These are phyloP conservation scores for Hypsopygia costalis DNA, from an alignment of 2,888 invertebrate genomes.

Conservation along the genomic window DNA sequence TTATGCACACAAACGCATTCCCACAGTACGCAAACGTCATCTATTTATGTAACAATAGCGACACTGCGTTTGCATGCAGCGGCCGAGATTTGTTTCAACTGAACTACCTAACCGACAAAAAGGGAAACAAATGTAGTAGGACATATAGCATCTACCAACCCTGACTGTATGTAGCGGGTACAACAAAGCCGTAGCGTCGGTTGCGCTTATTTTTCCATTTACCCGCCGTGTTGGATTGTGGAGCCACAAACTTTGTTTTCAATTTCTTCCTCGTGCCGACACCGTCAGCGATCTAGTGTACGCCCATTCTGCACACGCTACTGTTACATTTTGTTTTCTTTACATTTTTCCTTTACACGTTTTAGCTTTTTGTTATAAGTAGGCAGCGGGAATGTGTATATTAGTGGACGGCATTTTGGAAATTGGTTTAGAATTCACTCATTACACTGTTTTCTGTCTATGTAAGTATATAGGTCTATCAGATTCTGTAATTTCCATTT, in stretches of 20 bases:
- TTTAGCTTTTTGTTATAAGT: neutral
- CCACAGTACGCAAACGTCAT: too few species aligned
- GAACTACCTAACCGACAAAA: neutral
- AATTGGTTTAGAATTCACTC: too few species aligned
- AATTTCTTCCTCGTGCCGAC: conserved; percentile 27
- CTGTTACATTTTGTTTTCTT: neutral
- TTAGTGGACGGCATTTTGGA: neutral
- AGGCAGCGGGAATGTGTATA: neutral
- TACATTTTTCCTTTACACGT: conserved; percentile 4
- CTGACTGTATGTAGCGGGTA: neutral
- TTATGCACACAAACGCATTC: too few species aligned
- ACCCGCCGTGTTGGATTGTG: conserved; percentile 32
- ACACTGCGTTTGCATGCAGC: too few species aligned
- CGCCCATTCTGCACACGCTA: neutral
- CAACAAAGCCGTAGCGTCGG: conserved; percentile 25
- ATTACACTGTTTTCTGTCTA: too few species aligned
- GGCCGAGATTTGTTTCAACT: too few species aligned
- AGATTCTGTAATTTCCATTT: too few species aligned
- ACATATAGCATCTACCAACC: neutral
- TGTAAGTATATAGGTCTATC: too few species aligned
- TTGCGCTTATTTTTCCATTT: conserved; percentile 39
- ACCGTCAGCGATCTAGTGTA: neutral
- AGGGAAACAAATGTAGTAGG: neutral
- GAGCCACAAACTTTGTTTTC: conserved; percentile 43
- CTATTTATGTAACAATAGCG: too few species aligned